A percentile compares a stretch with the other conserved stretches of the same genome.
These are phyloP conservation scores for Pelecanoides urinatrix DNA, from an alignment of 2,113 vertebrate genomes.

Conservation along the genomic window DNA sequence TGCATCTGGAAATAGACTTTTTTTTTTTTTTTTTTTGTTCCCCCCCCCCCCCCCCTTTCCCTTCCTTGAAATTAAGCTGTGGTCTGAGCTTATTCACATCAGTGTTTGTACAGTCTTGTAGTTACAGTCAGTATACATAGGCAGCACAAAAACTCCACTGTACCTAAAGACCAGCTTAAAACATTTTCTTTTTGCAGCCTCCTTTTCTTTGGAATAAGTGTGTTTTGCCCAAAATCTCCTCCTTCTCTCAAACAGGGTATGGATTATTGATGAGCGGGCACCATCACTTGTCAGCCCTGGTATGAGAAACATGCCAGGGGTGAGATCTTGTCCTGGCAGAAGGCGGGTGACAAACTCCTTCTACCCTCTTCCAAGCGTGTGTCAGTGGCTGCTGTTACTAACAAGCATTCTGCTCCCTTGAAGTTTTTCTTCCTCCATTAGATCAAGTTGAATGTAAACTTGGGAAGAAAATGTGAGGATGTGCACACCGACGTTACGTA, in stretches of 20 bases:
- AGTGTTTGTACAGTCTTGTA: neutral
- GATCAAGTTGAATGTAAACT: neutral
- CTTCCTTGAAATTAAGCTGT: neutral
- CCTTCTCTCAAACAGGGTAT: accelerated
- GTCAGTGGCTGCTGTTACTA: neutral
- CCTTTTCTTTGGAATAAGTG: neutral
- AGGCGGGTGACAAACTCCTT: neutral
- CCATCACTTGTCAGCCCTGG: neutral
- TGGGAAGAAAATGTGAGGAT: neutral
- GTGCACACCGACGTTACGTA: neutral
- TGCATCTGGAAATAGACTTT: neutral
- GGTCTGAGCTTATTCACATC: neutral
- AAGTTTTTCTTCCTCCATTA: neutral
- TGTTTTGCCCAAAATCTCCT: neutral
- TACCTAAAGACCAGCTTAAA: neutral
- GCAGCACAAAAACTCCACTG: neutral
- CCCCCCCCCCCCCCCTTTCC: no score
- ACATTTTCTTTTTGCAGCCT: neutral
- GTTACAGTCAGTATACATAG: neutral
- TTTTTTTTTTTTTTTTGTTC: neutral
- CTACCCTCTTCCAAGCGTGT: accelerated
- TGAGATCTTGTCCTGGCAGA: neutral
- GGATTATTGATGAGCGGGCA: neutral
- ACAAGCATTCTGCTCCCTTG: neutral
- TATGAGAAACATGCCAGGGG: neutral